Conservation (phyloP, 1,140 invertebrate genomes). For the Rhagoletis pomonella region DNA sequence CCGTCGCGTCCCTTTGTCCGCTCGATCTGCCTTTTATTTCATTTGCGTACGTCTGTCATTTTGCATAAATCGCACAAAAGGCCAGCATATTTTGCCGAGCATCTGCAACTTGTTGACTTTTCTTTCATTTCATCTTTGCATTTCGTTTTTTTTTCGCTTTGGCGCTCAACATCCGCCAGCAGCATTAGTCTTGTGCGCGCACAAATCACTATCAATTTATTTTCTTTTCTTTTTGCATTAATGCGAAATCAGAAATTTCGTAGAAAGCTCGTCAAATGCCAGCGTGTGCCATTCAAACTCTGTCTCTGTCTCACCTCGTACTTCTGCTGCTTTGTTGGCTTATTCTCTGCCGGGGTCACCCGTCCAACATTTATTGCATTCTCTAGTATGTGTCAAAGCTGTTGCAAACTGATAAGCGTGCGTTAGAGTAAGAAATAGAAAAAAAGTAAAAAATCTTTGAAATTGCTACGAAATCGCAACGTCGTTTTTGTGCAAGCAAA, state of each 20-base stretch:
- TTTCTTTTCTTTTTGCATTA: not conserved
- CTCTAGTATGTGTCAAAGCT: not conserved
- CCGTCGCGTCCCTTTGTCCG: not conserved
- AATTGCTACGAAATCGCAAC: conserved; percentile 5
- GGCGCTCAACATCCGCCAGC: too few species aligned
- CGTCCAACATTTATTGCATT: conserved; percentile 5
- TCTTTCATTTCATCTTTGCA: not conserved
- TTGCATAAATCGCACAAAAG: not conserved
- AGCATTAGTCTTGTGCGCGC: not conserved
- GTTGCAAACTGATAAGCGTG: conserved; percentile 10
- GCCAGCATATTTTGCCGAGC: not conserved
- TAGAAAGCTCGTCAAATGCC: not conserved
- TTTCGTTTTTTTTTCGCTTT: not conserved
- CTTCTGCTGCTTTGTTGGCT: not conserved
- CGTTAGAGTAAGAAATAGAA: not conserved
- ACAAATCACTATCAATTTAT: conserved; percentile 5
- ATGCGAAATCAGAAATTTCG: not conserved
- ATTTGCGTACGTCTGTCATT: not conserved
- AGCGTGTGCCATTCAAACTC: too few species aligned
- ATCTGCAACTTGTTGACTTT: conserved; percentile 13
- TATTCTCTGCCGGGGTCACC: not conserved
- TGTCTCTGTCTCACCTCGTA: too few species aligned
- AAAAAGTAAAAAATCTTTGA: not conserved
- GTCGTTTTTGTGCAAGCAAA: conserved; percentile 28
- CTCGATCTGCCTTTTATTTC: not conserved